Conservation (phyloP, 2,888 invertebrate genomes). For the Lasioglossum malachurum region DNA sequence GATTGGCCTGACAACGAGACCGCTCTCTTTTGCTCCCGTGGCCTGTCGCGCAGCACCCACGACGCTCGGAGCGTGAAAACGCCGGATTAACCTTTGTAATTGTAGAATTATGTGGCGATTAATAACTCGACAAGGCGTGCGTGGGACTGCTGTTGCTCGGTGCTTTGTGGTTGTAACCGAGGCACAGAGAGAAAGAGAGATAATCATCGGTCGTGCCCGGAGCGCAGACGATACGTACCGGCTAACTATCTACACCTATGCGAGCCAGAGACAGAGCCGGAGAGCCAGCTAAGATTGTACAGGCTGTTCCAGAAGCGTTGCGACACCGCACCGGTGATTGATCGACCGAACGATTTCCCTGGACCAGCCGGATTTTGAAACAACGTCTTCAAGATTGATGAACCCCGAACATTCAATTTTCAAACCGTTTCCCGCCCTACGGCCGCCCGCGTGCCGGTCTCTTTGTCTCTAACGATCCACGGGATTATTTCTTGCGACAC, state of each 20-base stretch:
- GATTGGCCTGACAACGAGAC: conserved; percentile 57
- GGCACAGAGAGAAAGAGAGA: conserved; percentile 69
- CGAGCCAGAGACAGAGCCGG: not conserved
- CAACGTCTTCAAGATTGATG: conserved; percentile 17
- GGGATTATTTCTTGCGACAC: not conserved
- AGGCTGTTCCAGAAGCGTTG: conserved; percentile 27
- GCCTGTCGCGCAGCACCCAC: conserved; percentile 68
- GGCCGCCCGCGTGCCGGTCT: not conserved
- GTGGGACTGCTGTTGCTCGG: conserved; percentile 74
- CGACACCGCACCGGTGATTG: conserved; percentile 18
- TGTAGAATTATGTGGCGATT: conserved; percentile 81
- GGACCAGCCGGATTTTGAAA: not conserved
- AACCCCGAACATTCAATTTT: conserved; percentile 1
- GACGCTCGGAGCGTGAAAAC: conserved; percentile 79
- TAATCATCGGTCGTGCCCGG: conserved; percentile 80
- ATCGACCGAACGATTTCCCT: conserved; percentile 9
- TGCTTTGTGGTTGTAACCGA: conserved; percentile 78
- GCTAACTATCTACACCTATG: conserved; percentile 43
- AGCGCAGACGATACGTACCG: conserved; percentile 67
- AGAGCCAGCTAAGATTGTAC: conserved; percentile 17
- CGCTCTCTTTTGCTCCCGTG: conserved; percentile 43
- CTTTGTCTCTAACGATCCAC: not conserved
- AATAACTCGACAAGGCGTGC: conserved; percentile 80
- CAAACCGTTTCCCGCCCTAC: not conserved
- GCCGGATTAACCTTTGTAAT: conserved; percentile 79